Evolutionary conservation across 2,888 invertebrate species (phyloP).

Genomic region (Chydorus sphaericus): DNA sequence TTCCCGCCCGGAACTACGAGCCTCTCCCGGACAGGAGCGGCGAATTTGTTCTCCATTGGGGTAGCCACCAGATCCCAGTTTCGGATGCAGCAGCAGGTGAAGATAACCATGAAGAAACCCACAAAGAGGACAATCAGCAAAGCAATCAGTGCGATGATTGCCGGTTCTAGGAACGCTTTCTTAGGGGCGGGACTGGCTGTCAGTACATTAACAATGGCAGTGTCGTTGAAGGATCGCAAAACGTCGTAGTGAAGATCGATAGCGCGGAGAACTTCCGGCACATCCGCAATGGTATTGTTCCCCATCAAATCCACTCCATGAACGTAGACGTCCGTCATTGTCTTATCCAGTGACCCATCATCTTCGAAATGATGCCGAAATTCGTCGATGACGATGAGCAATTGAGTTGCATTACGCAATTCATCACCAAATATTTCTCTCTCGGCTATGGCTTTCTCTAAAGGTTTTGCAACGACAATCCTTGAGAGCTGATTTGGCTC

Average conservation of each 20-base stretch:
- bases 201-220: conserved; percentile 57
- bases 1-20: background rate
- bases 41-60: background rate
- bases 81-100: conserved; percentile 73
- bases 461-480: conserved; percentile 67
- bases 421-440: conserved; percentile 53
- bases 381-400: conserved; percentile 63
- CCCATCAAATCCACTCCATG: conserved; percentile 50
- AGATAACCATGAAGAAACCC: conserved; percentile 69
- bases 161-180: conserved; percentile 68
- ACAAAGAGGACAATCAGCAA: conserved; percentile 69
- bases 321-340: conserved; percentile 71
- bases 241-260: conserved; percentile 76
- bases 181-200: conserved; percentile 47
- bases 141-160: conserved; percentile 70
- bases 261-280: conserved; percentile 53
- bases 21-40: background rate
- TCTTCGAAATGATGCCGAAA: conserved; percentile 57
- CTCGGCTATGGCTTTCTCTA: conserved; percentile 55
- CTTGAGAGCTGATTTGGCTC: conserved; percentile 68
- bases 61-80: conserved; percentile 45
- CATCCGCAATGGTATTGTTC: conserved; percentile 52
- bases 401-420: conserved; percentile 57
- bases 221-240: conserved; percentile 59
- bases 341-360: conserved; percentile 42